Conservation (phyloP, 2,888 invertebrate species). For the Gari tellinella region DNA sequence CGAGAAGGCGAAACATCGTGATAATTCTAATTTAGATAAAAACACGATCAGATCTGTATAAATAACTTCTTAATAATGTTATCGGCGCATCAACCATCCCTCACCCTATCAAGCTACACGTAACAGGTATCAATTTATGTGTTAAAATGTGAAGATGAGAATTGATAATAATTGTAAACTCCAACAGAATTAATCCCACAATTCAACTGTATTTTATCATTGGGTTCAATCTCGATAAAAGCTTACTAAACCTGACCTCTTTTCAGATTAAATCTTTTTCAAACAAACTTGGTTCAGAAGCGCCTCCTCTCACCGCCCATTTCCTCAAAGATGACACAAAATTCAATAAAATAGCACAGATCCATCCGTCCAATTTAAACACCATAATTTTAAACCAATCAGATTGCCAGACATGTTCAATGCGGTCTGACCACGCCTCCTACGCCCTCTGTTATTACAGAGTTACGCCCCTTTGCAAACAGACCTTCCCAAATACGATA, state of each 20-base stretch:
- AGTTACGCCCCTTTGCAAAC: constrained; percentile 33
- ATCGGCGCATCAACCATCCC: too few species aligned
- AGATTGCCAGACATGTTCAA: constrained; percentile 33
- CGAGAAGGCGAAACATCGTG: too few species aligned
- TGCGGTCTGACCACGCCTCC: constrained; percentile 40
- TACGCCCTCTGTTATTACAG: constrained; percentile 55
- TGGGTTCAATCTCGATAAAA: constrained; percentile 27
- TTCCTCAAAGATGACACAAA: constrained; percentile 40
- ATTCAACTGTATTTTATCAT: constrained; percentile 40
- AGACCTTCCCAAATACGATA: too few species aligned
- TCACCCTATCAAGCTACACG: too few species aligned
- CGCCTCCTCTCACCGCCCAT: constrained; percentile 36
- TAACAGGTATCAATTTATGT: too few species aligned
- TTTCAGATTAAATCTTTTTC: constrained; percentile 44
- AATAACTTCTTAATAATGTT: too few species aligned
- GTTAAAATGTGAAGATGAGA: background rate
- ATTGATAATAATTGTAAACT: constrained; percentile 30
- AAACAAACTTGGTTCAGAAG: constrained; percentile 32
- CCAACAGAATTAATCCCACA: constrained; percentile 40
- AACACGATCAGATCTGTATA: too few species aligned
- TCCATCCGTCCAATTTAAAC: constrained; percentile 23
- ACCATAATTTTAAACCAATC: constrained; percentile 57
- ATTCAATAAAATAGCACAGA: constrained; percentile 35
- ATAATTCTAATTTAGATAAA: too few species aligned
- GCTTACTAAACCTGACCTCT: constrained; percentile 7